These are phyloP conservation scores for Pentalonia nigronervosa DNA, from an alignment of 1,140 invertebrate species.

Conservation along the genomic window DNA sequence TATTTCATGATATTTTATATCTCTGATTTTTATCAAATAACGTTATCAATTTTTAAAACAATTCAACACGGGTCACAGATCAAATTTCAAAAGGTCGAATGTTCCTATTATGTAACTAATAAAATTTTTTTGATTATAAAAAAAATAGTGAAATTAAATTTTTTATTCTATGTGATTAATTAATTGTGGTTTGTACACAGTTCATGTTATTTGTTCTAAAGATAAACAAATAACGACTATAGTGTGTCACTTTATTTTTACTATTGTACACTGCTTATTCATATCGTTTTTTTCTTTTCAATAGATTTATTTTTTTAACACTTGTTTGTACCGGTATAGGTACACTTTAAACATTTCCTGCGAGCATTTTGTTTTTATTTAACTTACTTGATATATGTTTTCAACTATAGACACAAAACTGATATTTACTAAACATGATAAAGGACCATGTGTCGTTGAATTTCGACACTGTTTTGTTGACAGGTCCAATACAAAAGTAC, in stretches of 20 bases:
- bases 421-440: neutral
- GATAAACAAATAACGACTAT: neutral
- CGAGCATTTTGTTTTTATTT: neutral
- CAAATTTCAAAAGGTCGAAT: neutral
- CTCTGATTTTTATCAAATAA: neutral
- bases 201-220: neutral
- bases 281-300: neutral
- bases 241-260: neutral
- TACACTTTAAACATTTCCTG: neutral
- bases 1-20: too few species aligned
- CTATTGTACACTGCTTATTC: neutral
- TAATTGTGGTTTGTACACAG: neutral
- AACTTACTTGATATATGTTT: neutral
- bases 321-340: neutral
- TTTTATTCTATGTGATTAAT: neutral
- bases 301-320: neutral
- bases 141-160: neutral
- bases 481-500: neutral
- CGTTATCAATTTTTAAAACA: neutral
- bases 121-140: neutral
- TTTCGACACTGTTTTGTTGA: slow-evolving; percentile 35
- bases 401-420: neutral
- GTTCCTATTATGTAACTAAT: neutral
- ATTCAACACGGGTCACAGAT: neutral
- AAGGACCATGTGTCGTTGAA: slow-evolving; percentile 47